A percentile compares a stretch with the other conserved stretches of the same genome.
These are phyloP conservation scores for Ethmia dodecea DNA, from an alignment of 2,888 invertebrate species.

Conservation along the genomic window DNA sequence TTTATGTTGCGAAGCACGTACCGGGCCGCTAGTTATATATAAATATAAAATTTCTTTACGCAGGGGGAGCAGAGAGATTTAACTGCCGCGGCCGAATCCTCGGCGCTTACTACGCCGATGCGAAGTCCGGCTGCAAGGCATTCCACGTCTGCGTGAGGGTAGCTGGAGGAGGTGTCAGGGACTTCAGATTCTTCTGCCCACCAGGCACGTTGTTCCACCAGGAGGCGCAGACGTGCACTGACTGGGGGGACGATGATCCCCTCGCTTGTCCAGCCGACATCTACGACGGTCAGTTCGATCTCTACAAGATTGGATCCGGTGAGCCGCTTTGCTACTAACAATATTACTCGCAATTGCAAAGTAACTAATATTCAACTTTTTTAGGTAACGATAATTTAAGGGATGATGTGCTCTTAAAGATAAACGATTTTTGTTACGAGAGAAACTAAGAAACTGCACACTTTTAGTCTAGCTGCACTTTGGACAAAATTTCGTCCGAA, in stretches of 20 bases:
- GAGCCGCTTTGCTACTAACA: constrained; percentile 73
- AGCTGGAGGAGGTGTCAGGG: constrained; percentile 86
- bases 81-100: constrained; percentile 90
- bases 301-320: constrained; percentile 89
- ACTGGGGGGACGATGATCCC: constrained; percentile 86
- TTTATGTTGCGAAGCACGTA: too few relatives aligned
- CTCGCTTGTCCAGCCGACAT: constrained; percentile 91
- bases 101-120: constrained; percentile 93
- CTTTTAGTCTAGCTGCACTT: too few relatives aligned
- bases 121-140: constrained; percentile 91
- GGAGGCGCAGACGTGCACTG: constrained; percentile 94
- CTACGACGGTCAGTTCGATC: constrained; percentile 91
- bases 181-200: constrained; percentile 92
- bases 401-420: too few relatives aligned
- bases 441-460: too few relatives aligned
- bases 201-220: constrained; percentile 95
- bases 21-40: too few relatives aligned
- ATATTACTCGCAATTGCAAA: constrained; percentile 2
- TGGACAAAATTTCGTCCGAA: too few relatives aligned
- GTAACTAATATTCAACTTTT: too few relatives aligned
- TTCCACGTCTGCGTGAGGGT: constrained; percentile 93
- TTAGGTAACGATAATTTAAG: too few relatives aligned
- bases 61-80: constrained; percentile 80
- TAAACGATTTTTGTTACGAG: too few relatives aligned
- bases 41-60: background rate